Evolutionary conservation across 2,888 invertebrate species (phyloP), one percentile per base, ranked within the genome.

Genomic region (Gastracanthus pulcherrimus): DNA sequence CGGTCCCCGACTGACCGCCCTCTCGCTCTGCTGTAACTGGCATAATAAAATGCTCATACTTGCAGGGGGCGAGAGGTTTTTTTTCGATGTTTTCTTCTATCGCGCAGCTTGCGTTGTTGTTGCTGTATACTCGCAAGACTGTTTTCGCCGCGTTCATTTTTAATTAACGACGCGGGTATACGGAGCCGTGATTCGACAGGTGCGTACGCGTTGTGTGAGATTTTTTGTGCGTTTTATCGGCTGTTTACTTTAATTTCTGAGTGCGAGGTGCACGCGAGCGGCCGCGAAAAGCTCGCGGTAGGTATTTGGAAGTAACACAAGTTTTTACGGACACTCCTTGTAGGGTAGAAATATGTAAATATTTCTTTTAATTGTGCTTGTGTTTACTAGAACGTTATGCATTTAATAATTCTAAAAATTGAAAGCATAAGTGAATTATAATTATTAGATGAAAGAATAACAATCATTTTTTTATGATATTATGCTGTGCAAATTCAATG

Each of bases 1-100:
- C n/a, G 16, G n/a, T 19, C 16, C 36, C 51, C 3, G 16, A 7
- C 45, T 16, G n/a, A 0, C 38, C 58, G 9, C 13, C 41, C 5
- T 26, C 76, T 64, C 45, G n/a, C 29, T 23, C 23, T 23, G 9
- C 26, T 76, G 80, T 85, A 85, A 86, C 85, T 84, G 82, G 83
- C 71, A 83, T 85, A 86, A 87, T 87, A 85, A 86, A 86, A 86
- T 84, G 78, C 69, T 1, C 41, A 38, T n/a, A n/a, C n/a, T n/a
- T n/a, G n/a, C n/a, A n/a, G n/a, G 76, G 69, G 81, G 76, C 69
- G 45, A 48, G 19, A 58, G 45, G 31, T 16, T 55, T 51, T 66
- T 3, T 70, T 51, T 23, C 31, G 13, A 16, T 64, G 19, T 38
- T 19, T 31, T 13, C 19, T 38, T 23, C 23, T 2, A 3, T 23